These are phyloP conservation scores for Dolichomitus sp. DNA, from an alignment of 2,888 invertebrate species.

Conservation along the genomic window DNA sequence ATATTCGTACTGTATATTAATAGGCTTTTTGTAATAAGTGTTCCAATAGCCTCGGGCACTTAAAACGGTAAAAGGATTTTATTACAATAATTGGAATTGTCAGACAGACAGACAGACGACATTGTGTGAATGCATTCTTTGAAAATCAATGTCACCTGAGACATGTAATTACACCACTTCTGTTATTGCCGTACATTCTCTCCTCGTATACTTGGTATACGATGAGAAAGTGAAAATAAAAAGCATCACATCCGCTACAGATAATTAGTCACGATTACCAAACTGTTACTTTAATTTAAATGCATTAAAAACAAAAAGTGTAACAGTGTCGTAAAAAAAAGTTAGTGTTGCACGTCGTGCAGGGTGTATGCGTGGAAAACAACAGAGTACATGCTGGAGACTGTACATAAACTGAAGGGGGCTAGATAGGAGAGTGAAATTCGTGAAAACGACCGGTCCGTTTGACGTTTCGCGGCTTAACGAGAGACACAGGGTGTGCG, in stretches of 20 bases:
- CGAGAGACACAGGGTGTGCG: slow-evolving; percentile 32
- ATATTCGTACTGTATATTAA: slow-evolving; percentile 14
- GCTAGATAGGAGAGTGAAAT: slow-evolving; percentile 37
- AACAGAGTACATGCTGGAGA: not conserved
- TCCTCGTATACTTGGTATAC: not conserved
- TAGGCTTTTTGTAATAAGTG: slow-evolving; percentile 1
- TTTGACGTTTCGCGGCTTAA: slow-evolving; percentile 57
- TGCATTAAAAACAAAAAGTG: too few species aligned
- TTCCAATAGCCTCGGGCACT: not conserved
- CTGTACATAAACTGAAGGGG: slow-evolving; percentile 10
- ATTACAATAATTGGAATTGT: not conserved
- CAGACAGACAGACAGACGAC: not conserved
- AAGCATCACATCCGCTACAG: not conserved
- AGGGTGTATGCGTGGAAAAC: not conserved
- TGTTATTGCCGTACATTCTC: not conserved
- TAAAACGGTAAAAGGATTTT: not conserved
- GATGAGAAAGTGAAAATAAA: not conserved
- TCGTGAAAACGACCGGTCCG: slow-evolving; percentile 57
- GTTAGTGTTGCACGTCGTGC: not conserved
- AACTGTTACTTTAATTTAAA: not conserved
- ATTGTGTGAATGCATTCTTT: too few species aligned
- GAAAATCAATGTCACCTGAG: too few species aligned
- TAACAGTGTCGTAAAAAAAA: too few species aligned
- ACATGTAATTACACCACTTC: too few species aligned
- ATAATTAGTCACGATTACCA: not conserved